Evolutionary conservation across 2,113 vertebrate genomes (phyloP).

Genomic region (Lepisosteus oculatus): DNA sequence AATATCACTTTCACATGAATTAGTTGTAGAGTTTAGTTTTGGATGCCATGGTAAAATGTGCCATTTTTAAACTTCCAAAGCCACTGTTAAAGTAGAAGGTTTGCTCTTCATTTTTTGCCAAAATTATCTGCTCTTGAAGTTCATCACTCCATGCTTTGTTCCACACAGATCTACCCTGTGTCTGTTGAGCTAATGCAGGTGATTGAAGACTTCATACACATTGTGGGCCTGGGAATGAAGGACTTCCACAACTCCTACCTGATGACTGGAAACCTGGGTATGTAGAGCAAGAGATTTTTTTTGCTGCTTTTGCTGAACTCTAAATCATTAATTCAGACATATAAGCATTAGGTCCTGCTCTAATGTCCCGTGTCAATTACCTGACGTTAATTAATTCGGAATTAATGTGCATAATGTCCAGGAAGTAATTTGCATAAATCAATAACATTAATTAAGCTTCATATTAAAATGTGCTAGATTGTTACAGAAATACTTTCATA

Average conservation of each 20-base stretch:
- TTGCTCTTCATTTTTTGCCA: no score
- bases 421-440: conserved; percentile 46
- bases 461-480: conserved; percentile 55
- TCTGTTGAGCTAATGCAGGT: conserved; percentile 98
- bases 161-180: conserved; percentile 87
- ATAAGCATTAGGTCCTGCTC: conserved; percentile 32
- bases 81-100: no score
- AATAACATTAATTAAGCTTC: conserved; percentile 61
- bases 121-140: no score
- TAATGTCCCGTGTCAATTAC: conserved; percentile 46
- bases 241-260: conserved; percentile 98
- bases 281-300: conserved; percentile 64
- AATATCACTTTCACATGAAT: no score
- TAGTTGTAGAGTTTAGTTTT: no score
- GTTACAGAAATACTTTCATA: conserved; percentile 46
- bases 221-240: conserved; percentile 98
- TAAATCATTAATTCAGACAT: conserved; percentile 26
- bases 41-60: no score
- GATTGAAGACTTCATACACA: conserved; percentile 99
- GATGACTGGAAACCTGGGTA: conserved; percentile 99
- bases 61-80: no score
- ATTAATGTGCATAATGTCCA: conserved; percentile 43
- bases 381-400: conserved; percentile 52
- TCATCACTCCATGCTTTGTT: conserved; percentile 10
- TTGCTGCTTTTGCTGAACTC: neutral